These are phyloP conservation scores for Drosophila ironensis DNA, from an alignment of 1,140 invertebrate genomes.

Conservation along the genomic window DNA sequence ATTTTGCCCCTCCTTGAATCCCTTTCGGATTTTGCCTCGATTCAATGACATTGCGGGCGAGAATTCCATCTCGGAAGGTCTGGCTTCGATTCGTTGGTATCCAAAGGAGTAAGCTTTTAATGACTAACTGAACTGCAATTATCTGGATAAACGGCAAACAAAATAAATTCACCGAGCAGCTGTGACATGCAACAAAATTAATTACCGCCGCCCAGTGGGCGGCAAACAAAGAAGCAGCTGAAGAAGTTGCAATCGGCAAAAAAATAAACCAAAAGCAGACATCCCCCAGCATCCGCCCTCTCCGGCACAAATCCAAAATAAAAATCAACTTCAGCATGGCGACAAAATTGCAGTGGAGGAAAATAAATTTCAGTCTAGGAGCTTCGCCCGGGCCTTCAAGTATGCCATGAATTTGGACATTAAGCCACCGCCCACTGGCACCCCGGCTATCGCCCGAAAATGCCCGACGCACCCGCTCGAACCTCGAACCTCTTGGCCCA, in stretches of 20 bases:
- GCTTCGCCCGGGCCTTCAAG: constrained; percentile 37
- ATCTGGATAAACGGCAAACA: constrained; percentile 36
- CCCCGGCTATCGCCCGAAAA: too few relatives aligned
- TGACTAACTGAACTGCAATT: constrained; percentile 34
- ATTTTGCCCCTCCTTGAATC: constrained; percentile 21
- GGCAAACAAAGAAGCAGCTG: background rate
- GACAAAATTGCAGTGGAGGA: constrained; percentile 55
- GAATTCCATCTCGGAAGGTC: background rate
- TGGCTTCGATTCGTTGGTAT: too few relatives aligned
- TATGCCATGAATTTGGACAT: constrained; percentile 62
- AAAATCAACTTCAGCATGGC: constrained; percentile 37
- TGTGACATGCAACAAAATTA: constrained; percentile 59
- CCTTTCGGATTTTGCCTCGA: constrained; percentile 3
- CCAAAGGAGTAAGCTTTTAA: too few relatives aligned
- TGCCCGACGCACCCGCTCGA: background rate
- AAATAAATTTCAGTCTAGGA: constrained; percentile 40
- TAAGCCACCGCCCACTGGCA: constrained; percentile 23
- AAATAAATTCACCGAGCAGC: constrained; percentile 38
- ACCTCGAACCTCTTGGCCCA: constrained; percentile 5
- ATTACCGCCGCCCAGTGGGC: constrained; percentile 30
- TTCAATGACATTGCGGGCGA: background rate
- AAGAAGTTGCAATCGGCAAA: constrained; percentile 11
- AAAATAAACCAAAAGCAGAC: background rate
- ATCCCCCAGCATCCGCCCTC: too few relatives aligned
- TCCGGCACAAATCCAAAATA: constrained; percentile 10